phyloP scores from a whole-genome alignment of 2,888 invertebrate species.

The Nephrotoma appendiculata region DNA sequence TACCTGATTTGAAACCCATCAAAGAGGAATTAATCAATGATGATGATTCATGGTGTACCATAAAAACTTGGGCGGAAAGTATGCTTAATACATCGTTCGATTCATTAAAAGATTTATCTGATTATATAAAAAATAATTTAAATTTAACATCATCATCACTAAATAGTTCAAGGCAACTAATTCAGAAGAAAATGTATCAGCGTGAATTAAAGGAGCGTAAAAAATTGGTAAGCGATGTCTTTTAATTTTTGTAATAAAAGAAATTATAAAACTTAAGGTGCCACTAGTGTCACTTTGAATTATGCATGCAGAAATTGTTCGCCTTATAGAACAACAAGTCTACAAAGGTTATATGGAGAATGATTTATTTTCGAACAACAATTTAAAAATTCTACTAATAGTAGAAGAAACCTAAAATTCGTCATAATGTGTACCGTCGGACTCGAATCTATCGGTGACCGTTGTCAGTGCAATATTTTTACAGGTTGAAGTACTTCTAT shows the following conservation, averaged over 20 bases:
- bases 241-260: background rate
- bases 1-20: slow-evolving; percentile 47
- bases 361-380: too few species aligned
- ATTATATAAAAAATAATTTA: slow-evolving; percentile 20
- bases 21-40: slow-evolving; percentile 15
- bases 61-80: slow-evolving; percentile 30
- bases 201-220: slow-evolving; percentile 42
- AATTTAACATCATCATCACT: slow-evolving; percentile 11
- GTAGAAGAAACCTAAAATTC: too few species aligned
- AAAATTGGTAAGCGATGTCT: background rate
- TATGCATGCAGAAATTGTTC: too few species aligned
- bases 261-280: too few species aligned
- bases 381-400: too few species aligned
- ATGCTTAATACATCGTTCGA: slow-evolving; percentile 26
- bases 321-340: too few species aligned
- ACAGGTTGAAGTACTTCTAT: too few species aligned
- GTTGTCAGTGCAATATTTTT: too few species aligned
- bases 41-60: slow-evolving; percentile 24
- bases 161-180: slow-evolving; percentile 17
- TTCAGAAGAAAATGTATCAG: slow-evolving; percentile 54
- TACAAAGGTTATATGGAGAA: too few species aligned
- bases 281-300: too few species aligned
- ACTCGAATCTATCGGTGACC: too few species aligned
- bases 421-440: too few species aligned
- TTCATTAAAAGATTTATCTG: slow-evolving; percentile 24